phyloP scores from a whole-genome alignment of 2,888 invertebrate species.

The Linyphia triangularis region DNA sequence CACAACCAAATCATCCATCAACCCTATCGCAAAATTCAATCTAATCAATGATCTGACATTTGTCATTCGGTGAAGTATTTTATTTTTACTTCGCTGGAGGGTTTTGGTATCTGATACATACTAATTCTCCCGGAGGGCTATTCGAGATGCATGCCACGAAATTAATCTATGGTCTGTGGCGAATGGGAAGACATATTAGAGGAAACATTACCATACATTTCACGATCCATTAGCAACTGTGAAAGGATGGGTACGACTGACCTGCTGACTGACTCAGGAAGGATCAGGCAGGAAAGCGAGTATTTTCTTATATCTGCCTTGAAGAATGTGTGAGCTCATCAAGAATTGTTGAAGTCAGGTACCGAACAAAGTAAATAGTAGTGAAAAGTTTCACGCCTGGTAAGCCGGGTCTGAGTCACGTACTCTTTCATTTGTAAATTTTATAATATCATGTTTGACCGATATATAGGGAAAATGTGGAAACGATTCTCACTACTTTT shows the following conservation, averaged over 20 bases:
- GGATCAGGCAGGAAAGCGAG: slow-evolving; percentile 10
- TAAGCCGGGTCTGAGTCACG: no score
- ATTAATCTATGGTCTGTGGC: background rate
- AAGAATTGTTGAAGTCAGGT: slow-evolving; percentile 3
- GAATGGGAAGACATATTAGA: background rate
- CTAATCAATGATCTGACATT: background rate
- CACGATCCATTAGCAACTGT: slow-evolving; percentile 26
- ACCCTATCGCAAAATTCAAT: background rate
- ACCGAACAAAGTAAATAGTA: background rate
- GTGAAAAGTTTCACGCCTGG: background rate
- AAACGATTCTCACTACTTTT: no score
- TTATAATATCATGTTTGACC: no score
- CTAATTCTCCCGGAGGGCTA: background rate
- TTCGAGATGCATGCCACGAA: background rate
- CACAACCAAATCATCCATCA: background rate
- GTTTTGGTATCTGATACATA: background rate
- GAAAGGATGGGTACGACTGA: slow-evolving; percentile 31
- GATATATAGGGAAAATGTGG: no score
- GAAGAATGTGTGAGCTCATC: background rate
- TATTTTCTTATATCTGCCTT: background rate
- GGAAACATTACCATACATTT: slow-evolving; percentile 34
- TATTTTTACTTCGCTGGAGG: background rate
- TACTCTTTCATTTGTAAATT: background rate
- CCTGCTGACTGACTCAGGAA: slow-evolving; percentile 43
- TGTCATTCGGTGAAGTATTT: background rate